Base-by-base conservation (phyloP, 2,888 invertebrate genomes). In the Drepana falcataria region DNA sequence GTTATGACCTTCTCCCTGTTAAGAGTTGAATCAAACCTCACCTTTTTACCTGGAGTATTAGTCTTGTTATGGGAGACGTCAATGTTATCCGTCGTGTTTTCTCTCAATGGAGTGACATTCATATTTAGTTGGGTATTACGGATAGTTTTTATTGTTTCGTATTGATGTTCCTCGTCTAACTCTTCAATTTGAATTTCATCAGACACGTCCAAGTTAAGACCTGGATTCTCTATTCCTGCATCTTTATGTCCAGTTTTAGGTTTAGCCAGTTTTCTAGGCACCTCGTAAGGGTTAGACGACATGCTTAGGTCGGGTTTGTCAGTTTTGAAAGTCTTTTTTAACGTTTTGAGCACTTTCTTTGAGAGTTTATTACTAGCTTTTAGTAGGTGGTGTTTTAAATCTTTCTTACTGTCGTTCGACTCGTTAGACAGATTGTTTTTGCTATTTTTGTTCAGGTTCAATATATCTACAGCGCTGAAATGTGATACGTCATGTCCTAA, bases 131-230 rank as follows among this genome's bases (percentile, higher is more conserved):
- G 74, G 0, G 91, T 91, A 58, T 91, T 91, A 59, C 87, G 73
- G 7, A 87, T 59, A 0, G 90, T 91, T 73, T 89, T 90, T 0
- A 91, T 73, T 0, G 88, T 87, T 65, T 91, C 90, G 66, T 91
- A 91, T 49, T 87, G 81, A 64, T 87, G 87, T 59, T 87, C 84
- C 7, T 87, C 83, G 35, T 69, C 69, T 4, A 80, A 52, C 56
- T 81, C 81, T 65, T 91, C 88, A 5, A 91, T 83, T 59, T 90
- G 89, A 48, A 91, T 83, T 64, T 91, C 91, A 65, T 91, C 91
- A 0, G 90, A 90, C 57, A 83, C 85, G 56, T 91, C 88, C 9
- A 91, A 63, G 51, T 88, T 85, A 9, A 91, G 57, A 0, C 76
- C 87, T 0, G 89, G 91, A 62, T 91, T 91, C 55, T 89, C 89